Base-by-base conservation (phyloP, 1,140 invertebrate species). In the Macrobrachium rosenbergii region DNA sequence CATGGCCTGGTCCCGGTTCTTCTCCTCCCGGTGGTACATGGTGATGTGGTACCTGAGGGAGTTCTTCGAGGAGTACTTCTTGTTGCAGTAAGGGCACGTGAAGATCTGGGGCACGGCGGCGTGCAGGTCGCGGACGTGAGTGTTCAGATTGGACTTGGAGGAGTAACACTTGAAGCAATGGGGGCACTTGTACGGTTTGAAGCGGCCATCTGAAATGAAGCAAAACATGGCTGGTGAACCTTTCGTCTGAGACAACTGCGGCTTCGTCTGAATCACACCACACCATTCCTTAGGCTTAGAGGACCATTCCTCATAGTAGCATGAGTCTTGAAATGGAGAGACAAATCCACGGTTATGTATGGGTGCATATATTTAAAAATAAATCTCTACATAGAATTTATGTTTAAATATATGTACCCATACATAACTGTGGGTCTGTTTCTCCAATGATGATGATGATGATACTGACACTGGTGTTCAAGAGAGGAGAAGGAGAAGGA, bases 31-130 rank as follows among this genome's bases (percentile, higher is more conserved):
- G 92, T 97, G 96, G 92, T 97, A 96, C 58, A 97, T 94, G 91
- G 96, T 96, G 93, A 97, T 97, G 94, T 97, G 96, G 90, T 96
- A 97, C 79, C 96, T 97, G 88, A 97, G 93, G 81, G 96, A 96
- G 93, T 97, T 97, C 93, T 97, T 97, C 89, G 96, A 97, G 90
- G 96, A 94, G 92, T 97, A 97, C 79, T 95, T 94, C 89, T 96
- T 94, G 91, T 96, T 95, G 91, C 96, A 97, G 93, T 97, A 97
- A 92, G 96, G 96, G 92, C 96, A 97, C 89, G 96, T 95, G 92
- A 96, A 88, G 52, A 84, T 72, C 82, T 84, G 82, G 7, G 82
- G 82, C 28, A 83, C 82, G 59, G 82, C 88, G 64, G 82, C 88
- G 82, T 88, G 88, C 60, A 88, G 82, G 77, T 88, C 83, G 16